Evolutionary conservation across 2,113 vertebrate genomes (phyloP), one percentile per base, ranked within the genome.

Genomic region (Anseranas semipalmata): DNA sequence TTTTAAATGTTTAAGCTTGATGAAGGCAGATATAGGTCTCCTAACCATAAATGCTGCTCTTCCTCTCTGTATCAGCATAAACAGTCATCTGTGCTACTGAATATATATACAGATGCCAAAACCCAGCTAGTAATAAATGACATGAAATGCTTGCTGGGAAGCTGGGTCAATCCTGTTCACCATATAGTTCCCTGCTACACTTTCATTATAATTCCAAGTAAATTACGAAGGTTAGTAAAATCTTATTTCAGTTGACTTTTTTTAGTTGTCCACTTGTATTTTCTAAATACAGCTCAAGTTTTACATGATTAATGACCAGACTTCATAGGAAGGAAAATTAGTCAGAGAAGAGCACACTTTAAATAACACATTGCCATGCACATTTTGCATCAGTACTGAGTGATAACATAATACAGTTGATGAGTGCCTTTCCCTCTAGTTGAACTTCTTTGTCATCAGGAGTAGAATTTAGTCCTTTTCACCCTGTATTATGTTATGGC

Each of bases 381-480:
- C 5, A 15, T 78, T 93, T 95, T 91, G 43, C 73, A 78, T 91
- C 67, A 19, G 93, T 94, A 81, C 60, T 67, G 89, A 87, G 85
- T 94, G 93, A 92, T 89, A 96, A 89, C 56, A 52, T 87, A 84
- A 90, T 80, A 87, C 33, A 55, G 52, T 85, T 91, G 95, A 91
- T 93, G 89, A 94, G 35, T 48, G 90, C 63, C 77, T 87, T 93
- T 94, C 65, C 87, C 27, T 50, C 13, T 72, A 30, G 33, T 67
- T 39, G 52, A 67, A 86, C 41, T 91, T 85, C 62, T 91, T 91
- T 94, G 55, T 78, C 77, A 66, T 60, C 35, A 66, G 25, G 17
- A 79, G 67, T 67, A 77, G 53, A 72, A 95, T 53, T 63, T 81
- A 62, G 81, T 70, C 35, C 30, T 90, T 88, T 84, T 72, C 74